Percentiles rank a stretch among this genome's conserved stretches.
Evolutionary conservation across 2,888 invertebrate genomes (phyloP).

Genomic region (Sesamia inferens): DNA sequence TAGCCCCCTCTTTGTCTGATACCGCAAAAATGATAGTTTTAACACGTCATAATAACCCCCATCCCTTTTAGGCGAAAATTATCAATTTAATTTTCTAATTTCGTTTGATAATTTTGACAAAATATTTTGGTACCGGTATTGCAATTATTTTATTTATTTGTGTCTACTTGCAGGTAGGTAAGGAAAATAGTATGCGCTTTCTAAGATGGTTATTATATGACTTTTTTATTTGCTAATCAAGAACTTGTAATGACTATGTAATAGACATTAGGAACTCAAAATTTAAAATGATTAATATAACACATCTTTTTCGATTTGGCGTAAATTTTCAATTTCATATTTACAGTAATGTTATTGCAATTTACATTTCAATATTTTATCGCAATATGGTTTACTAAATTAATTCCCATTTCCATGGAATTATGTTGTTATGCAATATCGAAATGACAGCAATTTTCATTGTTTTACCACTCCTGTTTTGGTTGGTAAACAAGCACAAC

Average conservation of each 20-base stretch:
- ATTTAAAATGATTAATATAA: too few relatives aligned
- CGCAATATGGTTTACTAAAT: slow-evolving; percentile 4
- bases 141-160: too few relatives aligned
- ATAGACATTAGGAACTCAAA: too few relatives aligned
- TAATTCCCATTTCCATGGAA: slow-evolving; percentile 24
- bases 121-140: too few relatives aligned
- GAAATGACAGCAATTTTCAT: slow-evolving; percentile 4
- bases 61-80: too few relatives aligned
- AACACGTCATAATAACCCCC: too few relatives aligned
- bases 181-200: background rate
- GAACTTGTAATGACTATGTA: background rate
- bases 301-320: background rate
- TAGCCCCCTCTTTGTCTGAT: too few relatives aligned
- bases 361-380: slow-evolving; percentile 25
- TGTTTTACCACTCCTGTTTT: background rate
- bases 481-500: background rate
- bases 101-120: too few relatives aligned
- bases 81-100: too few relatives aligned
- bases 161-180: too few relatives aligned
- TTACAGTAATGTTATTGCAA: slow-evolving; percentile 5
- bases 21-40: too few relatives aligned
- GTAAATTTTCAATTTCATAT: background rate
- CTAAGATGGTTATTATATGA: background rate
- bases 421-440: background rate
- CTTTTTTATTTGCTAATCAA: background rate